Base-by-base conservation (phyloP, 1,140 invertebrate genomes). In the Bombus fervidus region DNA sequence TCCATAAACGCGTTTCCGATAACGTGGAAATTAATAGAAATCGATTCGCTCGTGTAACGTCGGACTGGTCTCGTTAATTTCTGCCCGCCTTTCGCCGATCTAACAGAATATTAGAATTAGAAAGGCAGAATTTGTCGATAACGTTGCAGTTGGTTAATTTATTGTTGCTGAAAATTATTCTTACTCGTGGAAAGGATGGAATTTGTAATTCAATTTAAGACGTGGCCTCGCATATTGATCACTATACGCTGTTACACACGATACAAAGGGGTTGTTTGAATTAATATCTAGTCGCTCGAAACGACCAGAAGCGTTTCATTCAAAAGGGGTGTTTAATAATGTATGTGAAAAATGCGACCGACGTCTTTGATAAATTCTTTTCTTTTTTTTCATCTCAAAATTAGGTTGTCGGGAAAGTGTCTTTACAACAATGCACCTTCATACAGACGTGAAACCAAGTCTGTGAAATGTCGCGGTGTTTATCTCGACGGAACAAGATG, bases 21-120 rank as follows among this genome's bases (percentile, higher is more conserved):
- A 81, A 59, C 68, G 28, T 28, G 34, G 37, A n/a, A 72, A 72
- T 81, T 81, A 81, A 81, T 59, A 81, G 80, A 81, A 81, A 81
- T 81, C 80, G 80, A 81, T 81, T 47, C 28, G 15, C 8, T n/a
- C 18, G 25, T 41, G 57, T 28, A 64, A 62, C 75, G 13, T 13
- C 37, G 37, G 28, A 3, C 8, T 31, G 22, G 12, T 34, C 59
- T 43, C 59, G n/a, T 41, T 39, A 64, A 64, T 41, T 62, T 77
- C 34, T 22, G 25, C 31, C 9, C 15, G 12, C 4, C 37, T 41
- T 22, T 64, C 39, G 41, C 62, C 8, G 3, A 18, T n/a, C n/a
- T 25, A 34, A 68, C 31, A 18, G 66, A 68, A 22, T 22, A 9
- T 68, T 34, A 68, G 64, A 68, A 31, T 1, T 68, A 22, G 66